Percentiles rank a stretch among this genome's conserved stretches.
These are phyloP conservation scores for Scaptomyza graminum DNA, from an alignment of 1,140 invertebrate genomes.

Conservation along the genomic window DNA sequence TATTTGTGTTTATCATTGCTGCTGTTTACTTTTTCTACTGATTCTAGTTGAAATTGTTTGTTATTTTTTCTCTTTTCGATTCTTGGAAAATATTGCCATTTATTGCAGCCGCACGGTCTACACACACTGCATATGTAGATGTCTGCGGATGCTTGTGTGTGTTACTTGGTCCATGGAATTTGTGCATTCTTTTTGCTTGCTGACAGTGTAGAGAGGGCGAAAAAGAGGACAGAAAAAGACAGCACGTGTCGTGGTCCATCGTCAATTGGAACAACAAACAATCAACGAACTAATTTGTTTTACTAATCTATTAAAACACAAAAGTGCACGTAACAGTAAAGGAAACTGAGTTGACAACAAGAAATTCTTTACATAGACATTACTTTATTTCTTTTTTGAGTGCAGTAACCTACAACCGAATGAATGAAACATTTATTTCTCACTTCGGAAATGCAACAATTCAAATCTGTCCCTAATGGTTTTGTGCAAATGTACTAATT, in stretches of 20 bases:
- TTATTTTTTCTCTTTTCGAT: conserved; percentile 52
- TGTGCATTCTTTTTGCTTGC: neutral
- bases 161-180: conserved; percentile 1
- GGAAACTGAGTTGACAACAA: no score
- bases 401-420: no score
- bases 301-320: neutral
- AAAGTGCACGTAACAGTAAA: no score
- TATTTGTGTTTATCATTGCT: conserved; percentile 36
- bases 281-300: neutral
- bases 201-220: neutral
- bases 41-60: conserved; percentile 19
- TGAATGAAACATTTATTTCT: no score
- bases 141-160: conserved; percentile 2
- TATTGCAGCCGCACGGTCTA: conserved; percentile 30
- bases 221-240: neutral
- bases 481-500: no score
- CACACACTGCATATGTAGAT: neutral
- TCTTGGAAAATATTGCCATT: conserved; percentile 40
- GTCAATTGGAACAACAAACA: conserved; percentile 15
- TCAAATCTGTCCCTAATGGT: no score
- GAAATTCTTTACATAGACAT: no score
- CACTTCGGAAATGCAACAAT: no score
- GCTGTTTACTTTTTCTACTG: conserved; percentile 29
- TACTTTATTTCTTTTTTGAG: no score
- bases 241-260: conserved; percentile 13